Conservation (phyloP, 2,888 invertebrate genomes). For the Alsophila aescularia region DNA sequence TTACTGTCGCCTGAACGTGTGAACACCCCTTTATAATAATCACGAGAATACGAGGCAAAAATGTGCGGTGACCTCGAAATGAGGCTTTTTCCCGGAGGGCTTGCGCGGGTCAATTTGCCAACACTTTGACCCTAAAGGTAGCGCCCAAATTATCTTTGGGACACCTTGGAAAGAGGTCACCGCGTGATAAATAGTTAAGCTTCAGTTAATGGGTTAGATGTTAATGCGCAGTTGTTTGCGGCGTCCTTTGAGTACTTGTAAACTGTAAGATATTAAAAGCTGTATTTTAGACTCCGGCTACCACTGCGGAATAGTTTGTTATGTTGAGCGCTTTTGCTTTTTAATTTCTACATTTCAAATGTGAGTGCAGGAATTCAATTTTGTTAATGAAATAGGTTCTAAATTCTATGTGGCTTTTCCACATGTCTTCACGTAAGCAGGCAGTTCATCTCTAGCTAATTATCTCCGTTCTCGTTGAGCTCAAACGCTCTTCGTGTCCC, state of each 20-base stretch:
- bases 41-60: conserved; percentile 60
- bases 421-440: conserved; percentile 21
- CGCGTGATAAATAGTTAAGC: conserved; percentile 66
- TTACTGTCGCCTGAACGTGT: conserved; percentile 62
- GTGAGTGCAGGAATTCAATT: no score
- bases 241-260: conserved; percentile 11
- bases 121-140: conserved; percentile 67
- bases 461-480: conserved; percentile 35
- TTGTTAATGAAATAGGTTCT: neutral
- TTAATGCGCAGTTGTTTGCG: conserved; percentile 46
- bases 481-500: conserved; percentile 30
- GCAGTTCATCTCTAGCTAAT: conserved; percentile 34
- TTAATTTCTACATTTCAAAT: no score
- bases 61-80: conserved; percentile 67
- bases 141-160: conserved; percentile 70
- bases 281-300: conserved; percentile 5
- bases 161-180: conserved; percentile 67
- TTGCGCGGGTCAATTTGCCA: conserved; percentile 64
- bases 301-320: no score
- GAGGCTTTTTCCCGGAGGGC: conserved; percentile 58
- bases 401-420: neutral
- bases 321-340: no score
- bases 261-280: conserved; percentile 21
- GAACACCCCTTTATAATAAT: conserved; percentile 69
- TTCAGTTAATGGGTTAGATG: conserved; percentile 60